Evolutionary conservation across 2,113 vertebrate species (phyloP).

Genomic region (Nothobranchius furzeri): DNA sequence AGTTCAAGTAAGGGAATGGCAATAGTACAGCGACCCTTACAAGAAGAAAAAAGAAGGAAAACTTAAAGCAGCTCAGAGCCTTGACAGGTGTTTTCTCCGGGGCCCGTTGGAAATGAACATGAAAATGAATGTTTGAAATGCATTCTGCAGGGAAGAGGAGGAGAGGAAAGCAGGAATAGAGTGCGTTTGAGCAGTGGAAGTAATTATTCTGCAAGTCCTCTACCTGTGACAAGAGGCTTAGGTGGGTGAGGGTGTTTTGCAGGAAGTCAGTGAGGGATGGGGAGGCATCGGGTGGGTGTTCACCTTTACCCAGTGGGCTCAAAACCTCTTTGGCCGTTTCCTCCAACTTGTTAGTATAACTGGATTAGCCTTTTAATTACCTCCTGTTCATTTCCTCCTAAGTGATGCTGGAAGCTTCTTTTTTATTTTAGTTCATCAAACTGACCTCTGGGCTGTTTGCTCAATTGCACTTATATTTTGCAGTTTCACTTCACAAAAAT

Average conservation of each 20-base stretch:
- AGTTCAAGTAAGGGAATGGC: conserved; percentile 43
- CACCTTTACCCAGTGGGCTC: conserved; percentile 44
- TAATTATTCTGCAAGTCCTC: conserved; percentile 77
- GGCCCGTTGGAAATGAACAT: conserved; percentile 70
- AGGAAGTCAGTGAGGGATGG: conserved; percentile 21
- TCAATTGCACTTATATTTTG: conserved; percentile 30
- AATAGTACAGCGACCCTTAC: conserved; percentile 31
- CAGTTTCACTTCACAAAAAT: neutral
- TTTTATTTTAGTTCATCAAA: conserved; percentile 23
- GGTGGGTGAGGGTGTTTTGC: conserved; percentile 47
- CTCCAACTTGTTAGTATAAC: conserved; percentile 40
- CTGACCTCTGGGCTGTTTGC: conserved; percentile 26
- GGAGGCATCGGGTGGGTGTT: conserved; percentile 16
- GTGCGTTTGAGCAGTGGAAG: conserved; percentile 57
- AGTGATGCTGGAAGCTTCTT: conserved; percentile 17
- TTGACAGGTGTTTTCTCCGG: conserved; percentile 71
- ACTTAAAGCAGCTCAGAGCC: conserved; percentile 34
- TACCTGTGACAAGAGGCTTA: conserved; percentile 78
- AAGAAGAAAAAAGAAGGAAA: conserved; percentile 15
- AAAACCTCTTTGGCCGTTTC: conserved; percentile 47
- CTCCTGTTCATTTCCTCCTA: neutral
- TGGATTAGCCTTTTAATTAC: conserved; percentile 35
- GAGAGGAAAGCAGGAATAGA: conserved; percentile 19
- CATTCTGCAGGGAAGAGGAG: conserved; percentile 33
- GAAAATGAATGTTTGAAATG: conserved; percentile 73